Conservation (phyloP, 53 echinoderm and acorn worm species). For the Echinarachnius parma region DNA sequence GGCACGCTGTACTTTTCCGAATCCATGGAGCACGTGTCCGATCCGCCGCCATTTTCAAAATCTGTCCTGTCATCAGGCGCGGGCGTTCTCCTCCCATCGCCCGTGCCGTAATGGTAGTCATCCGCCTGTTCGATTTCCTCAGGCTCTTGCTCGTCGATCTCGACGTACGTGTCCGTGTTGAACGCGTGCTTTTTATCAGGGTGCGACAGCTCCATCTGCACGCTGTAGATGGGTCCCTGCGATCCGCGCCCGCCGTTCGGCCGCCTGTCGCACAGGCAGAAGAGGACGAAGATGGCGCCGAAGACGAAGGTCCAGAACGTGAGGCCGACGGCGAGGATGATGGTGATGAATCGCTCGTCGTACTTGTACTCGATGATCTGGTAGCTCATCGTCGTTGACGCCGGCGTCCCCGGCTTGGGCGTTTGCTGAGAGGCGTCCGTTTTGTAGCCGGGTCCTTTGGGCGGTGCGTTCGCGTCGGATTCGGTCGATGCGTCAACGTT, state of each 20-base stretch:
- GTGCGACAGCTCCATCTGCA: conserved; percentile 6
- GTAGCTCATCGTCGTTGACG: conserved; percentile 23
- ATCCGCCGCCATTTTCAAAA: too few species aligned
- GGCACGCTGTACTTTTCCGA: conserved; percentile 40
- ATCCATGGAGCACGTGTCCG: conserved; percentile 31
- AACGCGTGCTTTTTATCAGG: conserved; percentile 4
- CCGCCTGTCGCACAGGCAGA: conserved; percentile 41
- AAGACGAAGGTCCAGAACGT: conserved; percentile 35
- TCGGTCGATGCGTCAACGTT: conserved; percentile 32
- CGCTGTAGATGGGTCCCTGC: background rate
- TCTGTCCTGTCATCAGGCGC: too few species aligned
- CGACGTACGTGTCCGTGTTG: conserved; percentile 9
- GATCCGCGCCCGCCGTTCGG: conserved; percentile 7
- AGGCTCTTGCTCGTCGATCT: conserved; percentile 35
- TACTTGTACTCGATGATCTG: conserved; percentile 42
- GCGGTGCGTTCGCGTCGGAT: conserved; percentile 3
- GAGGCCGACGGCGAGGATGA: conserved; percentile 41
- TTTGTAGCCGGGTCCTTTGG: background rate
- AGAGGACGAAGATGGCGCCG: conserved; percentile 32
- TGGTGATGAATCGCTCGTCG: conserved; percentile 44
- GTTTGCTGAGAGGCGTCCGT: conserved; percentile 17
- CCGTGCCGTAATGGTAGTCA: background rate
- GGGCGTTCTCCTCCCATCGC: too few species aligned
- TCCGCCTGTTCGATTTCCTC: background rate
- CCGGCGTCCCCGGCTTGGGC: too few species aligned